Evolutionary conservation across 2,888 invertebrate species (phyloP), one percentile per base, ranked within the genome.

Genomic region (Cryptus armator): DNA sequence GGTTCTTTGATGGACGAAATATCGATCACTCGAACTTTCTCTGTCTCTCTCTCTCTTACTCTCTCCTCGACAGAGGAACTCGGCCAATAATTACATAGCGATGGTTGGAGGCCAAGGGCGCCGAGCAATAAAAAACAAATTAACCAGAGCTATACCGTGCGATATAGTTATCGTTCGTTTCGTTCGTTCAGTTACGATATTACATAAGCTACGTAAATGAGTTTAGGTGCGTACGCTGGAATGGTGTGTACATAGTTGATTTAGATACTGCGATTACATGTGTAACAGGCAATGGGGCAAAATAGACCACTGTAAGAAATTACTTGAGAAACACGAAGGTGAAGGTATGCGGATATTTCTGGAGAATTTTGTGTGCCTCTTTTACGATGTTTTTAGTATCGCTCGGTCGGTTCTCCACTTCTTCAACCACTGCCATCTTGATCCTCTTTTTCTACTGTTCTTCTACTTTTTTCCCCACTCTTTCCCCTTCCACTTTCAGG

Each of bases 1-100:
- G 77, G 77, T 81, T 84, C 81, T 62, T 71, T 81, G 81, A 84
- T 81, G 81, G 81, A 67, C 67, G 81, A 74, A 84, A 77, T 74
- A 77, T 81, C 84, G 84, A 84, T 77, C 81, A 84, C 67, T 46
- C 67, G 32, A 48, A 12, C 59, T 37, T 37, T 37, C 37, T 5
- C 37, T 9, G 5, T 37, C 37, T 48, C 48, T 4, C 14, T 48
- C 14, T 24, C 24, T 4, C 14, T 48, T 3, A 29, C 71, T 68
- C 48, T 59, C 71, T 56, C 68, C 56, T 53, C 16, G 74, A 37
- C 59, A 24, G 51, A 48, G 68, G n/a, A 74, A 72, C 51, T 43
- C 32, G 71, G 29, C 71, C 67, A 77, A 81, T 84, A 77, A 81
- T 81, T 77, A 84, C 77, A 64, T 51, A 37, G 72, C 43, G 62